phyloP scores from a whole-genome alignment of 2,888 invertebrate species.

The Caenorhabditis virilis region DNA sequence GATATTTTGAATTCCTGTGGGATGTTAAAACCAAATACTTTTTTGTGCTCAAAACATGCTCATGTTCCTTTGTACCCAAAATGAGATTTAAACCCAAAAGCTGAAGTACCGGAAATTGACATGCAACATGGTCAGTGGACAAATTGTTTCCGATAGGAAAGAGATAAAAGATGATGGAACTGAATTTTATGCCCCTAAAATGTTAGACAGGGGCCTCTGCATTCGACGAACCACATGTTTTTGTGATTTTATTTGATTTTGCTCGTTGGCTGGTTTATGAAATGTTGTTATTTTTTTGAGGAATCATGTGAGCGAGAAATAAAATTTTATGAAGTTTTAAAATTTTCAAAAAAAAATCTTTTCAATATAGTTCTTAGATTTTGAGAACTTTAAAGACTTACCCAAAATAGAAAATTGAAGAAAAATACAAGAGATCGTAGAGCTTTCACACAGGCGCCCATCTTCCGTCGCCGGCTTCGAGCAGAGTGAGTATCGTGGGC shows the following conservation, averaged over 20 bases:
- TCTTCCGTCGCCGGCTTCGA: constrained; percentile 10
- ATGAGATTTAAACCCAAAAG: background rate
- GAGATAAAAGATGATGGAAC: background rate
- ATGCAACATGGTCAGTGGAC: background rate
- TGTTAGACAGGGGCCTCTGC: too few species aligned
- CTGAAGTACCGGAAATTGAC: background rate
- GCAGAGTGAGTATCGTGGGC: background rate
- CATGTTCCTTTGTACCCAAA: background rate
- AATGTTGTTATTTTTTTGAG: too few species aligned
- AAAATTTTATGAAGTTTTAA: background rate
- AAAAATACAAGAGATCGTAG: constrained; percentile 49
- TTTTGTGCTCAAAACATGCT: background rate
- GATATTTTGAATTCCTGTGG: background rate
- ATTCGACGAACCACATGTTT: too few species aligned
- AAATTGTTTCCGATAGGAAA: background rate
- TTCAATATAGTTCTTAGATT: background rate
- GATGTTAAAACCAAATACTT: background rate
- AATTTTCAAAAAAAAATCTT: background rate
- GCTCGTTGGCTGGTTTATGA: too few species aligned
- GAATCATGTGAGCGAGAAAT: background rate
- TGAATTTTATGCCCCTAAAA: too few species aligned
- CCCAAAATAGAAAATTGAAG: constrained; percentile 57
- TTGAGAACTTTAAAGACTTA: constrained; percentile 20
- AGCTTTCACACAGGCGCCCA: constrained; percentile 48
- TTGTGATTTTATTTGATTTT: too few species aligned